Evolutionary conservation across 2,113 vertebrate species (phyloP), one percentile per base, ranked within the genome.

Genomic region (Prochilodus magdalenae): DNA sequence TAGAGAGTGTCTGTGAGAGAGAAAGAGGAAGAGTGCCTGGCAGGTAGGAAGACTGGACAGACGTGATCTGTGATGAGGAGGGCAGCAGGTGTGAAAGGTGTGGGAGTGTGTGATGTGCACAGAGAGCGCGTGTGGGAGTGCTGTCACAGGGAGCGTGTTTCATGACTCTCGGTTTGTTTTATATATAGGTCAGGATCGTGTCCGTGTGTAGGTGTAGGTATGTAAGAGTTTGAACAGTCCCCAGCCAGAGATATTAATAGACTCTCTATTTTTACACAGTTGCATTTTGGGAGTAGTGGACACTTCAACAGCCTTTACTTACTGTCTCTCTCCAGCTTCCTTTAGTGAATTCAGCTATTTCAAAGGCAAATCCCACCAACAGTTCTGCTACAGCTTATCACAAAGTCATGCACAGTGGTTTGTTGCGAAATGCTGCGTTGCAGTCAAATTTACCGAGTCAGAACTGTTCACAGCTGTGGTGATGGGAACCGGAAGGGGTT

Each of bases 111-210:
- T 80, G 3, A 57, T 59, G 65, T 84, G 88, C 75, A 85, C 33
- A 87, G 85, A 86, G 73, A 49, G 79, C 5, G 49, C 85, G 67
- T 60, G 80, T 47, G 80, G 65, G 82, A 85, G 85, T 77, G 65
- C 33, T 72, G 75, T 75, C 72, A 88, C 74, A 86, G 78, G 82
- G 77, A 75, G 65, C 60, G 80, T 29, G 51, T 49, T 79, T 79
- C 78, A 72, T 86, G 72, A 86, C 81, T 86, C 82, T n/a, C 53
- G 36, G 51, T 63, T 76, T 73, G 86, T 86, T 65, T 89, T 86
- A 85, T 89, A 90, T 90, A 80, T 90, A 85, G 86, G 89, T 90
- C 89, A 91, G 82, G 73, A 80, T 82, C 73, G 66, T 83, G 53
- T 78, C 71, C 47, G 44, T 77, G 47, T 78, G 81, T 87, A 65